Conservation (phyloP, 2,113 vertebrate genomes). For the Passer domesticus region DNA sequence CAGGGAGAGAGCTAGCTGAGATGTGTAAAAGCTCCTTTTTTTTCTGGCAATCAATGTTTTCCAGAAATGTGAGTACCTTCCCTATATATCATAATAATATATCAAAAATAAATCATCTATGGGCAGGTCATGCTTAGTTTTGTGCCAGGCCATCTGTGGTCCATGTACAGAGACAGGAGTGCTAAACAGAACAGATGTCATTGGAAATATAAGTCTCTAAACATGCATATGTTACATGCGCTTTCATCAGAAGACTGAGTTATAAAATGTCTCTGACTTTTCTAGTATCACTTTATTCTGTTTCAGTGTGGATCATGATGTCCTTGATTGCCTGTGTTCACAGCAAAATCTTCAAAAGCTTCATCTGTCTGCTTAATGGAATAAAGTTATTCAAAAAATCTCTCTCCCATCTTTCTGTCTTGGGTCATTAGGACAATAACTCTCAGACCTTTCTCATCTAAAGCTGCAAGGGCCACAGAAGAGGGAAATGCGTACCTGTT, state of each 20-base stretch:
- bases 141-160: background rate
- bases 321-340: background rate
- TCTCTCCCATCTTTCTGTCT: background rate
- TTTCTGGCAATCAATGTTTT: background rate
- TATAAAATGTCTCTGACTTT: background rate
- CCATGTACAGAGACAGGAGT: background rate
- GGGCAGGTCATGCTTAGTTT: background rate
- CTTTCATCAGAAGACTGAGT: background rate
- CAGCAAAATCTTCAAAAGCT: background rate
- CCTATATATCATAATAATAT: background rate
- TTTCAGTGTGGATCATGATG: background rate
- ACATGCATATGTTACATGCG: background rate
- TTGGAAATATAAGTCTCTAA: background rate
- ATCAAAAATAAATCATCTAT: background rate
- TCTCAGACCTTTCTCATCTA: background rate
- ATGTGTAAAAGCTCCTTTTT: background rate
- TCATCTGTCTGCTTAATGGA: background rate
- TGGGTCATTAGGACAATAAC: background rate
- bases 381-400: background rate
- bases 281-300: background rate
- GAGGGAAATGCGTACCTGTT: background rate
- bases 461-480: background rate
- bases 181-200: background rate
- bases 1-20: background rate
- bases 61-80: background rate